Percentiles rank a stretch among this genome's conserved stretches.
Conservation (phyloP, 37 sponge, comb jelly and placozoan species). For the Chondrosia reniformis region DNA sequence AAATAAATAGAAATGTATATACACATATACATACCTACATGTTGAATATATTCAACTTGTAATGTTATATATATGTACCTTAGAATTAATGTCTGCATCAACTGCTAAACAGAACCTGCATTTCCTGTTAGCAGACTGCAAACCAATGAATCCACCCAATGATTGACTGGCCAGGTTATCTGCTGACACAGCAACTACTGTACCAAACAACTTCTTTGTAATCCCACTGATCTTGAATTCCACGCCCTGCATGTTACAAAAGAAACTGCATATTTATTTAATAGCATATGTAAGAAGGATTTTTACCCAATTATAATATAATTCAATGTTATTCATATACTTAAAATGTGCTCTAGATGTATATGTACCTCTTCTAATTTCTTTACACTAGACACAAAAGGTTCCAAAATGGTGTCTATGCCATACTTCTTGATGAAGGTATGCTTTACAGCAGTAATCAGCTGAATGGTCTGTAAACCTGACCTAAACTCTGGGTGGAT, state of each 20-base stretch:
- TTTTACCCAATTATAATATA: too few relatives aligned
- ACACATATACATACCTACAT: too few relatives aligned
- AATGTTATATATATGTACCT: too few relatives aligned
- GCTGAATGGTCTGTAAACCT: conserved; percentile 19
- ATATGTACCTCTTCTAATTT: conserved; percentile 31
- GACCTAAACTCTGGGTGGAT: conserved; percentile 32
- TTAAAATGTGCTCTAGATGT: neutral
- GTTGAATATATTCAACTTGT: too few relatives aligned
- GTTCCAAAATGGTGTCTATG: conserved; percentile 17
- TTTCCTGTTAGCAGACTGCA: neutral
- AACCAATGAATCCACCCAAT: conserved; percentile 18
- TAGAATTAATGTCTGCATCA: neutral
- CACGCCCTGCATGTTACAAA: conserved; percentile 33
- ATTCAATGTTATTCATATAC: too few relatives aligned
- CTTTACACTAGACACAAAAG: conserved; percentile 21
- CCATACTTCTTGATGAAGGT: conserved; percentile 30
- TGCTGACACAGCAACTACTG: conserved; percentile 16
- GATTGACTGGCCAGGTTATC: conserved; percentile 21
- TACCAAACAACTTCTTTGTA: neutral
- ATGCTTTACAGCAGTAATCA: conserved; percentile 14
- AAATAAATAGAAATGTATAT: too few relatives aligned
- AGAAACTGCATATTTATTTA: too few relatives aligned
- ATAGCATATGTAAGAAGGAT: too few relatives aligned
- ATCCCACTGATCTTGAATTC: conserved; percentile 4
- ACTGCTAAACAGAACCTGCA: conserved; percentile 23